Evolutionary conservation across 1,140 invertebrate species (phyloP).

Genomic region (Teleogryllus occipitalis): DNA sequence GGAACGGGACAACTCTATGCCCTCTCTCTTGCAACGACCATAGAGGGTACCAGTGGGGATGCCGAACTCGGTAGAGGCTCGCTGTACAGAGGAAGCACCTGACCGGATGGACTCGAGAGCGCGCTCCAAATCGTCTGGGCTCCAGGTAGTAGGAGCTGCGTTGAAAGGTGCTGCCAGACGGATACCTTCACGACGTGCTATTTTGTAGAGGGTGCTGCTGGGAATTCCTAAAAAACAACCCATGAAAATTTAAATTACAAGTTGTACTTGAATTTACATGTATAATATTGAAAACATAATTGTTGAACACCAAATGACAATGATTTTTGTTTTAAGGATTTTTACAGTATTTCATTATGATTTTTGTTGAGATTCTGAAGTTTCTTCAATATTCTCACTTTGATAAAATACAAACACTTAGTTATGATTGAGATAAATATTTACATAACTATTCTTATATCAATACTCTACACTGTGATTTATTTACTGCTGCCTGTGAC

Average conservation of each 20-base stretch:
- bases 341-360: no score
- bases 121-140: conserved; percentile 68
- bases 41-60: conserved; percentile 80
- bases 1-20: conserved; percentile 74
- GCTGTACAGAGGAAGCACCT: conserved; percentile 75
- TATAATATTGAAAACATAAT: background rate
- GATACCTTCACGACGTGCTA: conserved; percentile 78
- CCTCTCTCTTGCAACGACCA: conserved; percentile 77
- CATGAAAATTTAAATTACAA: background rate
- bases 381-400: no score
- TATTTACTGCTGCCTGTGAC: no score
- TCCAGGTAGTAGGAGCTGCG: conserved; percentile 82
- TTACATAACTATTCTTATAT: no score
- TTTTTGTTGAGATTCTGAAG: no score
- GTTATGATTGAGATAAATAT: no score
- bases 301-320: background rate
- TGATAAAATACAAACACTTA: no score
- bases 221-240: conserved; percentile 54
- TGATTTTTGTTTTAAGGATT: background rate
- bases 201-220: conserved; percentile 82
- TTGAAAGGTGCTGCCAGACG: conserved; percentile 78
- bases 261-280: background rate
- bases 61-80: conserved; percentile 72
- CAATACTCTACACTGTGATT: no score
- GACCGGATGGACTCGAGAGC: conserved; percentile 74